Evolutionary conservation across 2,888 invertebrate genomes (phyloP).

Genomic region (Chorisops tibialis): DNA sequence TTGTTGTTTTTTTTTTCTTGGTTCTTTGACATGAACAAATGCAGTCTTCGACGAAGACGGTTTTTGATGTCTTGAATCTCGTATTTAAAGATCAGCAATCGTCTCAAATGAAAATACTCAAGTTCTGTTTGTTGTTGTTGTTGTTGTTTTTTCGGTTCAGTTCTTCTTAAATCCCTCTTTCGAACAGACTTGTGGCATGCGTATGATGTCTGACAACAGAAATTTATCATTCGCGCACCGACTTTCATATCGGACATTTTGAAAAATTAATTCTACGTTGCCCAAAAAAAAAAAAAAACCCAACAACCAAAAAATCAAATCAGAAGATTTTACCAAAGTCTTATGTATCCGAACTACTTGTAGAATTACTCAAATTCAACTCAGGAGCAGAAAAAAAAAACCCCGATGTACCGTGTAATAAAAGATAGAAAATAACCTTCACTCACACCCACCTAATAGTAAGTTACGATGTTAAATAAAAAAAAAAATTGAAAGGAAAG

Average conservation of each 20-base stretch:
- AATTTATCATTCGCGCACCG: conserved; percentile 28
- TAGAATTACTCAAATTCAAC: neutral
- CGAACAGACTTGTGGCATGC: conserved; percentile 28
- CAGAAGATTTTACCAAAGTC: conserved; percentile 1
- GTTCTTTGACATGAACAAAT: conserved; percentile 52
- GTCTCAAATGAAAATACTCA: neutral
- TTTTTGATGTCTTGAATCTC: conserved; percentile 6
- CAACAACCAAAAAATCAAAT: conserved; percentile 8
- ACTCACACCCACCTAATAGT: too few species aligned
- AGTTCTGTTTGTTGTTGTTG: neutral
- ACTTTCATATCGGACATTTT: conserved; percentile 26
- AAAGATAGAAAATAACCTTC: neutral
- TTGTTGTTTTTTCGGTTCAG: neutral
- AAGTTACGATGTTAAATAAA: too few species aligned
- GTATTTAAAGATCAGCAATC: neutral
- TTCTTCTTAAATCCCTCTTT: conserved; percentile 10
- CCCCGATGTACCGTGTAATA: neutral
- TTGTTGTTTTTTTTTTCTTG: too few species aligned
- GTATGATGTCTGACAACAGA: conserved; percentile 30
- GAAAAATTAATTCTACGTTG: conserved; percentile 28
- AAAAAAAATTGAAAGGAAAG: too few species aligned
- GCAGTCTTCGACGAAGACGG: conserved; percentile 44
- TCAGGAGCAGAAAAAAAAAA: neutral
- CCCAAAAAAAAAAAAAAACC: conserved; percentile 25
- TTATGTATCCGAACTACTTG: too few species aligned